A percentile compares a stretch with the other conserved stretches of the same genome.
phyloP scores from a whole-genome alignment of 2,113 vertebrate species.

The Chrysochloris asiatica region DNA sequence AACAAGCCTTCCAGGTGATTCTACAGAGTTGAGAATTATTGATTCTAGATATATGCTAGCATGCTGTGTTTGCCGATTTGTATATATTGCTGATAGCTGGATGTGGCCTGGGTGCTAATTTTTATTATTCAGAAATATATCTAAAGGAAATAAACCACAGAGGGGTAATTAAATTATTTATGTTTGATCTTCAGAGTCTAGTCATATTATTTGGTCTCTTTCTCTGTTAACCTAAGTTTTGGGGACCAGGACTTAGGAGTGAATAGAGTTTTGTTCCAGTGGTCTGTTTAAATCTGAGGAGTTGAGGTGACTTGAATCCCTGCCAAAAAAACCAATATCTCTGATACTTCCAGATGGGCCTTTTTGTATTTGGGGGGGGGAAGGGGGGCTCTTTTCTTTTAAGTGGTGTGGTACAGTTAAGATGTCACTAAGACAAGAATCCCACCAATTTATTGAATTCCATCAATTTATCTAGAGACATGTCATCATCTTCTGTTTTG shows the following conservation, averaged over 20 bases:
- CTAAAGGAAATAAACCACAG: not conserved
- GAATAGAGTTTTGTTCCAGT: not conserved
- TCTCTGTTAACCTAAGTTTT: not conserved
- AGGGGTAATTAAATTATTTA: not conserved
- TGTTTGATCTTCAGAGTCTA: not conserved
- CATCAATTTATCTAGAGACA: not conserved
- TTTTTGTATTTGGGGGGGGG: not conserved
- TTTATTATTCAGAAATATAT: not conserved
- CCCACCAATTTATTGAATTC: not conserved
- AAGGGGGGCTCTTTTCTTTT: not conserved
- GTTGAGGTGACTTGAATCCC: not conserved
- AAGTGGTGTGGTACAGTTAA: not conserved
- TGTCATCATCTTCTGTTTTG: not conserved
- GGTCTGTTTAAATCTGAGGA: not conserved
- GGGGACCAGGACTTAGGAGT: not conserved
- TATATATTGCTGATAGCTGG: too few species aligned
- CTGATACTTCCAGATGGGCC: not conserved
- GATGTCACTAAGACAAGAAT: too few species aligned
- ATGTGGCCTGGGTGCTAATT: not conserved
- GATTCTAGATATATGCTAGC: not conserved
- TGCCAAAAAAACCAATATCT: not conserved
- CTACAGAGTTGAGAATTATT: not conserved
- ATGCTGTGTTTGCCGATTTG: not conserved
- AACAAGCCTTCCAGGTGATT: too few species aligned
- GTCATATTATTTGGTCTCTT: not conserved